Percentiles rank a stretch among this genome's conserved stretches.
These are phyloP conservation scores for Nomada ferruginata DNA, from an alignment of 2,888 invertebrate species.

Conservation along the genomic window DNA sequence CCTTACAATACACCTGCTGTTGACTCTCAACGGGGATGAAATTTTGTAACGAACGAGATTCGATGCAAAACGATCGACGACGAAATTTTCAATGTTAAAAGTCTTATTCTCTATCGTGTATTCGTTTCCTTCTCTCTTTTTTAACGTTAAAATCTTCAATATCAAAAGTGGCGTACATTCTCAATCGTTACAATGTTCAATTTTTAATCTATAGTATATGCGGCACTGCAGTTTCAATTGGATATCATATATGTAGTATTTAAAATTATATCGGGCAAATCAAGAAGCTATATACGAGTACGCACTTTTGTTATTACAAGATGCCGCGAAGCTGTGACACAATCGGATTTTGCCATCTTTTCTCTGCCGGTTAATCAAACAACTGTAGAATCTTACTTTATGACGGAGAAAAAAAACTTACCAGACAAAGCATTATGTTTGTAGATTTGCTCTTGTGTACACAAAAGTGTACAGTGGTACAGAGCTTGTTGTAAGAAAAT, in stretches of 20 bases:
- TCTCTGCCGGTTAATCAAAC: constrained; percentile 30
- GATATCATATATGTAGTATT: neutral
- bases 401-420: constrained; percentile 72
- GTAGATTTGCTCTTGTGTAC: constrained; percentile 74
- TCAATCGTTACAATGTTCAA: constrained; percentile 55
- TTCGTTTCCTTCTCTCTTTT: constrained; percentile 10
- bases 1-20: constrained; percentile 54
- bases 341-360: constrained; percentile 27
- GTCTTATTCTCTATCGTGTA: constrained; percentile 37
- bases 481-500: constrained; percentile 63
- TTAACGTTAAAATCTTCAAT: constrained; percentile 40
- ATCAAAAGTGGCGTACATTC: constrained; percentile 64
- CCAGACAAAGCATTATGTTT: constrained; percentile 76
- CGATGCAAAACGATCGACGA: constrained; percentile 31
- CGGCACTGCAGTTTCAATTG: neutral
- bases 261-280: constrained; percentile 11
- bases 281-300: neutral
- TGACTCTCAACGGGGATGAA: constrained; percentile 37
- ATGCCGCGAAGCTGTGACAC: constrained; percentile 17
- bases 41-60: constrained; percentile 22
- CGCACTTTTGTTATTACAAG: constrained; percentile 30
- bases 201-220: constrained; percentile 31
- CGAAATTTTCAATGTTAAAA: constrained; percentile 6
- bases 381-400: constrained; percentile 46
- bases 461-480: constrained; percentile 66